These are phyloP conservation scores for Amblyornis subalaris DNA, from an alignment of 2,113 vertebrate species.

Conservation along the genomic window DNA sequence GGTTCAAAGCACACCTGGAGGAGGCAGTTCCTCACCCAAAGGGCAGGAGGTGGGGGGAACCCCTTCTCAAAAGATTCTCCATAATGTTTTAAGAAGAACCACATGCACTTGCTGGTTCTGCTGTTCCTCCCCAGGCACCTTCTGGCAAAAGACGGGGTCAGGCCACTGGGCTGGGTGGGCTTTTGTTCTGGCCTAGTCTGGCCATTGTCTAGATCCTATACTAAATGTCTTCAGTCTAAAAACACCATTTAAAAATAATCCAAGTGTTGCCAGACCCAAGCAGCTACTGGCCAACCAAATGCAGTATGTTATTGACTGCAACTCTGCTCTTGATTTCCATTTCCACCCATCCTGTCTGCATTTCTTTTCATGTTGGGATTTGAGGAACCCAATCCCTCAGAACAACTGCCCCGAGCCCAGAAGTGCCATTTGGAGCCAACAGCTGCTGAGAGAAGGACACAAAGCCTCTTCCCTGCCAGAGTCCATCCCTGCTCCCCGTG, in stretches of 20 bases:
- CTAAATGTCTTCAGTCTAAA: background rate
- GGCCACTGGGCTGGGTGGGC: rapidly evolving
- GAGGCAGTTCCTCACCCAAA: background rate
- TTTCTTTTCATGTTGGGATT: background rate
- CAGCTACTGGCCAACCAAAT: background rate
- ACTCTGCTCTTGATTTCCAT: background rate
- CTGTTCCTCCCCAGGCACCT: background rate
- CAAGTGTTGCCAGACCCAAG: background rate
- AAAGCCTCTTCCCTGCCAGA: background rate
- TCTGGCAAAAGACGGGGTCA: background rate
- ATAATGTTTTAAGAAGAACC: background rate
- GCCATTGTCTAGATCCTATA: background rate
- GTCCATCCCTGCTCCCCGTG: background rate
- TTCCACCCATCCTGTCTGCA: background rate
- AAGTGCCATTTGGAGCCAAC: background rate
- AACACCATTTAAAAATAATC: background rate
- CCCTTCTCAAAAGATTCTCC: background rate
- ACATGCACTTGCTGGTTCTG: rapidly evolving
- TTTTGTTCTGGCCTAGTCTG: background rate
- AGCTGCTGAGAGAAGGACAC: background rate
- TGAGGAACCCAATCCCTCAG: background rate
- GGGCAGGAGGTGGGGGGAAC: background rate
- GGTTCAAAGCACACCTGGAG: background rate
- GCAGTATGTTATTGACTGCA: rapidly evolving
- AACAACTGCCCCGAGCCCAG: background rate